A percentile compares a stretch with the other conserved stretches of the same genome.
phyloP scores from a whole-genome alignment of 2,113 vertebrate species.

The Macquaria australasica region DNA sequence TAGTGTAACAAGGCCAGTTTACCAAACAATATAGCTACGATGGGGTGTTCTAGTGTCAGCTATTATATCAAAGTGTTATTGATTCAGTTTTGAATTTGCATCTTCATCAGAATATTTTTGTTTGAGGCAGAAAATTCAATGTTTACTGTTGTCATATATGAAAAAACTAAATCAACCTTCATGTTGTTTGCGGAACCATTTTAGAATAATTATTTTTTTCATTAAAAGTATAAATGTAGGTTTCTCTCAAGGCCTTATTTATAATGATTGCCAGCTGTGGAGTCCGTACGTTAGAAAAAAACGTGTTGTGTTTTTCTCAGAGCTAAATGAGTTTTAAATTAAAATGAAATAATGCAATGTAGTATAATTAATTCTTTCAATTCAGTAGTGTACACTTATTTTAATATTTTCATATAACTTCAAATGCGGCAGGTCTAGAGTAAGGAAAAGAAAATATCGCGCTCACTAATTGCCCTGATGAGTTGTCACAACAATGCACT shows the following conservation, averaged over 20 bases:
- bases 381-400: neutral
- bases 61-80: neutral
- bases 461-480: neutral
- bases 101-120: neutral
- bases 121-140: neutral
- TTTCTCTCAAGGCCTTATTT: neutral
- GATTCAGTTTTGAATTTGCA: neutral
- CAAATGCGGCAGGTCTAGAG: neutral
- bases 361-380: neutral
- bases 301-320: neutral
- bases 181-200: neutral
- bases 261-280: neutral
- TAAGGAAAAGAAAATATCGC: neutral
- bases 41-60: neutral
- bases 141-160: neutral
- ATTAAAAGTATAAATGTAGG: neutral
- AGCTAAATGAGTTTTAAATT: conserved; percentile 6
- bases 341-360: conserved; percentile 2
- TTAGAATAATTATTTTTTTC: neutral
- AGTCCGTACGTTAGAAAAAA: neutral
- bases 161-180: neutral
- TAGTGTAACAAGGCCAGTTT: neutral
- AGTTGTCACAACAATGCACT: neutral
- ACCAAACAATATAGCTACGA: neutral
- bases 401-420: neutral